Base-by-base conservation (phyloP, 2,888 invertebrate genomes). In the Panorpa germanica region DNA sequence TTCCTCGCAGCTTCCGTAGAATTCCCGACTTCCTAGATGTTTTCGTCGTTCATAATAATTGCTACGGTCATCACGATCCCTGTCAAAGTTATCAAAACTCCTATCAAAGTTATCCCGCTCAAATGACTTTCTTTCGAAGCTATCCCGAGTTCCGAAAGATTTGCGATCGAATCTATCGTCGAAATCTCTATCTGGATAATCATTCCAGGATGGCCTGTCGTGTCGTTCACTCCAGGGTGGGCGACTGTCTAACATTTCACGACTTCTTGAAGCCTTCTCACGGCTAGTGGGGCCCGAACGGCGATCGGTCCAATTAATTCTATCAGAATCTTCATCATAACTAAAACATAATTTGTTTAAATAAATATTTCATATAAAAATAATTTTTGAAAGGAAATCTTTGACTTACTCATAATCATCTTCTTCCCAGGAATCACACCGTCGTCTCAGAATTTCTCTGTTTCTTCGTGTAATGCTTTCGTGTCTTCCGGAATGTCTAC, bases 331-430 rank as follows among this genome's bases (percentile, higher is more conserved):
- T 13, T 28, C 23, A 21, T 32, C 14, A 22, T 4, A 25, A 25
- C 11, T 22, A 22, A 29, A 14, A 7, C 6, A 10, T 26, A 25
- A 15, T 25, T 10, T 25, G 7, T 25, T 21, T 28, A 2, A 2
- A 5, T 19, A 10, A 6, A 18, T 29, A 26, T 28, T 12, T 12
- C 11, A 26, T 9, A 17, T 12, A 26, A 9, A 12, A 16, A 26
- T 27, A 4, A 25, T 14, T 8, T 9, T 8, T 3, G 22, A 15
- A 16, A 18, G 8, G 10, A 21, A 9, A 8, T 32, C 30, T 27
- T 29, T 17, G 25, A 52, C 70, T 61, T 43, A 74, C 71, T 74
- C 74, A 46, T 71, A 73, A 34, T 74, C 73, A 37, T 72, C 72
- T 35, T 74, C 74, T 42, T 73, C 73, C 34, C 72, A 72, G 40